Conservation (phyloP, 2,113 vertebrate species). For the Aptenodytes forsteri region DNA sequence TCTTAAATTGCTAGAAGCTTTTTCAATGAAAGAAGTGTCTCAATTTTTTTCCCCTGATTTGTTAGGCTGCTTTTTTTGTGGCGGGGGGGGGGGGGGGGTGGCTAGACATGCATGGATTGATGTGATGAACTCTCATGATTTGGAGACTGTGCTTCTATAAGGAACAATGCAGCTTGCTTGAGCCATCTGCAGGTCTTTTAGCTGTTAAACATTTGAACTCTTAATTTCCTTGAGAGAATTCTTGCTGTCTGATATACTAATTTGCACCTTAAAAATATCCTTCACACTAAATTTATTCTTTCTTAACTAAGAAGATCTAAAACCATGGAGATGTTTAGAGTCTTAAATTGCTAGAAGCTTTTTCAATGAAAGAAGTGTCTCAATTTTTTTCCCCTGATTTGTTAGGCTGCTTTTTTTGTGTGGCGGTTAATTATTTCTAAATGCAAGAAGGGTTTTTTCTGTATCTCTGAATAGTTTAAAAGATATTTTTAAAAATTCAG, state of each 20-base stretch:
- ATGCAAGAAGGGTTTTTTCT: not conserved
- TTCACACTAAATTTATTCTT: not conserved
- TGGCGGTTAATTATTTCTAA: not conserved
- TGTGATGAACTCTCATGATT: accelerated
- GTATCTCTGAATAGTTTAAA: not conserved
- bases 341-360: not conserved
- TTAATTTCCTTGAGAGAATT: not conserved
- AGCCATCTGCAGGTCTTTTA: not conserved
- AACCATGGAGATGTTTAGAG: not conserved
- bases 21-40: not conserved
- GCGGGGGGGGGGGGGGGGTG: too few species aligned
- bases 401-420: not conserved
- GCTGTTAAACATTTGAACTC: not conserved
- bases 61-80: not conserved
- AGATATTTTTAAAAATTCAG: not conserved
- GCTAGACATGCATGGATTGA: accelerated
- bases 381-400: not conserved
- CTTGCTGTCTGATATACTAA: not conserved
- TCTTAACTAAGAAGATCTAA: not conserved
- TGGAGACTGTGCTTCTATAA: not conserved
- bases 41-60: not conserved
- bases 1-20: not conserved
- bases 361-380: not conserved
- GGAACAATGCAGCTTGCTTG: not conserved
- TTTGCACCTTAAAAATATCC: not conserved